Percentiles rank a stretch among this genome's conserved stretches.
These are phyloP conservation scores for Metallyticus violacea DNA, from an alignment of 2,888 invertebrate species.

Conservation along the genomic window DNA sequence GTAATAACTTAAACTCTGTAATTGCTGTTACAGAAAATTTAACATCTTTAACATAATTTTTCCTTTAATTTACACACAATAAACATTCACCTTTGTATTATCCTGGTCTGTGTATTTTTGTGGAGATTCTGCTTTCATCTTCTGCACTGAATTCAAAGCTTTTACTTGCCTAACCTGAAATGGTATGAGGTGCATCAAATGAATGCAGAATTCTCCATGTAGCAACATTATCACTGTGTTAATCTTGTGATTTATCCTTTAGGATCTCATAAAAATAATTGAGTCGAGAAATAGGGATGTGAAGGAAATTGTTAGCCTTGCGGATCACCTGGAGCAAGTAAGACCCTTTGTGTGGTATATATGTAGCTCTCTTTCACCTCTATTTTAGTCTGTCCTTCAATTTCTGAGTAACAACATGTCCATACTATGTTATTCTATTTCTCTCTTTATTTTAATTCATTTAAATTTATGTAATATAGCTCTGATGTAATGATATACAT, in stretches of 20 bases:
- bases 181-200: not conserved
- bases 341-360: conserved; percentile 48
- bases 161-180: not conserved
- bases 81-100: not conserved
- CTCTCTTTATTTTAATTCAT: not conserved
- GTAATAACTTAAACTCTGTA: not conserved
- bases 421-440: too few species aligned
- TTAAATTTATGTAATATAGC: not conserved
- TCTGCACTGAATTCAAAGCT: not conserved
- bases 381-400: too few species aligned
- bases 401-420: not conserved
- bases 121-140: not conserved
- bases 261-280: conserved; percentile 74
- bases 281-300: conserved; percentile 69
- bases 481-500: too few species aligned
- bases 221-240: not conserved
- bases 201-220: not conserved
- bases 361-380: not conserved
- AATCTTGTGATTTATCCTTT: conserved; percentile 44
- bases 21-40: not conserved
- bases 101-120: not conserved
- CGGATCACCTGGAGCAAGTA: conserved; percentile 83
- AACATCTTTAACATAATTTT: not conserved
- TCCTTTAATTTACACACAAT: not conserved
- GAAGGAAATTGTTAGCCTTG: conserved; percentile 69